Evolutionary conservation across 1,140 invertebrate genomes (phyloP).

Genomic region (Leptinotarsa defecta): DNA sequence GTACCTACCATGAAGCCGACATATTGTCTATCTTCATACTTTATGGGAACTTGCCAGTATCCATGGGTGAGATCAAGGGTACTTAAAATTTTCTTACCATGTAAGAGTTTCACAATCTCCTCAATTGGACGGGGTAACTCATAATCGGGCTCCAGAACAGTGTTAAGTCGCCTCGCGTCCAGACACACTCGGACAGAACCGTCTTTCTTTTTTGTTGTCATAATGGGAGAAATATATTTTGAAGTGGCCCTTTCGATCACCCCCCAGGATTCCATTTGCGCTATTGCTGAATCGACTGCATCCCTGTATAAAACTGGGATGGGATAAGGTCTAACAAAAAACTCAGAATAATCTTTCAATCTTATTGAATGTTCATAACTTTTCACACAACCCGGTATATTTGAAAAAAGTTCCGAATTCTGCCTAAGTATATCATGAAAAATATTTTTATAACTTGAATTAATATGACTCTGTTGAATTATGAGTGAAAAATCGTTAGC

Average conservation of each 20-base stretch:
- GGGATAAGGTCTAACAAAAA: slow-evolving; percentile 3
- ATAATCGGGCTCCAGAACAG: background rate
- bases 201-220: slow-evolving; percentile 4
- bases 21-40: background rate
- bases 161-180: background rate
- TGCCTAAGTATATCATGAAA: background rate
- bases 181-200: background rate
- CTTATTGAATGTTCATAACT: slow-evolving; percentile 12
- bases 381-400: background rate
- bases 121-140: slow-evolving; percentile 8
- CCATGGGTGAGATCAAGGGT: background rate
- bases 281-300: background rate
- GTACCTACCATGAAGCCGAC: background rate
- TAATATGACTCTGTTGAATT: background rate
- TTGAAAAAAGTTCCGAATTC: background rate
- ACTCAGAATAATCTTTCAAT: background rate
- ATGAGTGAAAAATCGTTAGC: background rate
- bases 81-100: background rate
- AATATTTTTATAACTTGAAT: background rate
- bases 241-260: background rate
- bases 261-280: background rate
- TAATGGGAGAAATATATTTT: background rate
- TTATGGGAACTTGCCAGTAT: background rate
- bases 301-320: background rate
- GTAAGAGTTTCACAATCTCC: slow-evolving; percentile 1